These are phyloP conservation scores for Aotus griseimembra DNA, from an alignment of 2,797 vertebrate genomes.

Conservation along the genomic window DNA sequence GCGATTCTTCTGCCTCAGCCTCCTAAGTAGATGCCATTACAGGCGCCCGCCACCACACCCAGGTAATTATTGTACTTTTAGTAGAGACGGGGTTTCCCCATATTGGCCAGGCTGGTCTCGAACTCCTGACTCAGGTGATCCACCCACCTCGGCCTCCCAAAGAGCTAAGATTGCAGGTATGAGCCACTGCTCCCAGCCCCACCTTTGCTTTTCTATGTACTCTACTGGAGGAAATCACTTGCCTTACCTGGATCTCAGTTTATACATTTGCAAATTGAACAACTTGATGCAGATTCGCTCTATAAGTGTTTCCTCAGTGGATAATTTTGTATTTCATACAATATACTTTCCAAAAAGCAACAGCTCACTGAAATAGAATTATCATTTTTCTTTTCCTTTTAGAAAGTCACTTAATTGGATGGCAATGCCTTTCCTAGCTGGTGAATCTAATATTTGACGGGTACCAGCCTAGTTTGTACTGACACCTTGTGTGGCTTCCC, in stretches of 20 bases:
- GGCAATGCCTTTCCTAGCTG: constrained; percentile 39
- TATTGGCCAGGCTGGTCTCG: background rate
- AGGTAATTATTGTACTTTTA: background rate
- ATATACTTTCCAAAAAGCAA: constrained; percentile 50
- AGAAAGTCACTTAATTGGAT: constrained; percentile 60
- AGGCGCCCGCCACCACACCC: background rate
- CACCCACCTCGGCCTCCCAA: background rate
- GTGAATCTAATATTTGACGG: constrained; percentile 61
- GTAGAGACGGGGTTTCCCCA: background rate
- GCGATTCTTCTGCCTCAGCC: background rate
- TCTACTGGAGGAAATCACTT: background rate
- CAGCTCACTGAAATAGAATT: constrained; percentile 42
- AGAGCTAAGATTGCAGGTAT: background rate
- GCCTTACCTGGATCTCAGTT: background rate
- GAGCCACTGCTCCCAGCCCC: background rate
- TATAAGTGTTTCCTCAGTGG: constrained; percentile 16
- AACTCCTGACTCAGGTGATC: background rate
- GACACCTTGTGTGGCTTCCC: background rate
- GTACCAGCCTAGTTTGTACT: constrained; percentile 56
- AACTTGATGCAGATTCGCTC: constrained; percentile 16
- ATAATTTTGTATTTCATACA: constrained; percentile 51
- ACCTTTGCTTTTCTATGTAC: background rate
- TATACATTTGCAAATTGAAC: constrained; percentile 28
- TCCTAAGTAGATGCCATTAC: background rate
- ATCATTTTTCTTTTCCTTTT: constrained; percentile 54